phyloP scores from a whole-genome alignment of 53 echinoderm and acorn worm genomes.

The Pentamera pediparva region DNA sequence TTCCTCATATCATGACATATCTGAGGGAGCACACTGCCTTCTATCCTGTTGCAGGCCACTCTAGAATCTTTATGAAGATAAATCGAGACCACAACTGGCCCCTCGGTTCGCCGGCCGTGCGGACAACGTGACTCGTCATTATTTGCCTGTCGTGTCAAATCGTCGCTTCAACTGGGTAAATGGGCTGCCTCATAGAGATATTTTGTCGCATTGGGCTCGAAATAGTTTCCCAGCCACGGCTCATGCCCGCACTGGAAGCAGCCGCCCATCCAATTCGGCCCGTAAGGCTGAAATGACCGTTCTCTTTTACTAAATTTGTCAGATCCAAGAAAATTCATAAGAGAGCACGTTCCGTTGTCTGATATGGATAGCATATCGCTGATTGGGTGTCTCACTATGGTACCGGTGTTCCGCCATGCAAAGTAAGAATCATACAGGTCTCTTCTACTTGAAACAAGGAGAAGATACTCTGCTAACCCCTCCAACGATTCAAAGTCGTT shows the following conservation, averaged over 20 bases:
- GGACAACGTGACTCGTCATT: too few species aligned
- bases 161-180: too few species aligned
- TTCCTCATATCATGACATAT: too few species aligned
- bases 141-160: too few species aligned
- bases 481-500: slow-evolving; percentile 45
- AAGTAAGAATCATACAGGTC: slow-evolving; percentile 47
- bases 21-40: too few species aligned
- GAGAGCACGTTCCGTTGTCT: neutral
- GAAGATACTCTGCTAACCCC: slow-evolving; percentile 39
- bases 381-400: slow-evolving; percentile 3
- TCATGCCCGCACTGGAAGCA: slow-evolving; percentile 6
- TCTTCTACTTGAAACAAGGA: slow-evolving; percentile 25
- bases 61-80: too few species aligned
- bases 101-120: too few species aligned
- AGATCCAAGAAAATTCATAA: slow-evolving; percentile 13
- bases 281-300: neutral
- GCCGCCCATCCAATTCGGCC: slow-evolving; percentile 15
- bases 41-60: too few species aligned
- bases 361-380: neutral
- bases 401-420: slow-evolving; percentile 46
- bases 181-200: too few species aligned
- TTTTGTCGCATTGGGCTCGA: too few species aligned
- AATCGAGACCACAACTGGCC: too few species aligned
- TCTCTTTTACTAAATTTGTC: neutral
- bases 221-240: too few species aligned